These are phyloP conservation scores for Megaustenia siamemsis DNA, from an alignment of 2,888 invertebrate genomes.

Conservation along the genomic window DNA sequence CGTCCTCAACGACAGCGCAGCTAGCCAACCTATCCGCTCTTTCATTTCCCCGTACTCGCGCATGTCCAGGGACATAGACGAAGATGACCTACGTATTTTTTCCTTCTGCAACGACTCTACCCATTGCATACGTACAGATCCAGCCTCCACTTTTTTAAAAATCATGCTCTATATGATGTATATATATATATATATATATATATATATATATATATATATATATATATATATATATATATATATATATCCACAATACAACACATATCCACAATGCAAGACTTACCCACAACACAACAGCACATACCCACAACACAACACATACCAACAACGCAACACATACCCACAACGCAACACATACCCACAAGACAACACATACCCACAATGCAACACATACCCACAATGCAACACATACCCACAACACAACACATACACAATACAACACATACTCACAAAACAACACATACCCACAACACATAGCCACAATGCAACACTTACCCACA, in stretches of 20 bases:
- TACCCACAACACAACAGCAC: neutral
- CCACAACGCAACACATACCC: neutral
- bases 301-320: neutral
- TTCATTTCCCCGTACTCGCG: too few species aligned
- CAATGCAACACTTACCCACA: neutral
- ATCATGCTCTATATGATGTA: neutral
- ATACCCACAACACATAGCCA: neutral
- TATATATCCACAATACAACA: neutral
- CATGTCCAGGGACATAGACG: too few species aligned
- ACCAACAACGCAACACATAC: neutral
- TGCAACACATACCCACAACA: neutral
- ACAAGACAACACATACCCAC: neutral
- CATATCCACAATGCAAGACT: neutral
- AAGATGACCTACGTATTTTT: too few species aligned
- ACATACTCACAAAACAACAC: neutral
- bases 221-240: too few species aligned
- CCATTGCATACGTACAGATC: too few species aligned
- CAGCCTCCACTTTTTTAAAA: too few species aligned
- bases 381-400: neutral
- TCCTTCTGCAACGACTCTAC: too few species aligned
- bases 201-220: neutral
- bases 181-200: neutral
- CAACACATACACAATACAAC: neutral
- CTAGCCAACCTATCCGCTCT: too few species aligned
- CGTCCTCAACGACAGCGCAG: too few species aligned